Base-by-base conservation (phyloP, 1,140 invertebrate species). In the Eriocheir sinensis region DNA sequence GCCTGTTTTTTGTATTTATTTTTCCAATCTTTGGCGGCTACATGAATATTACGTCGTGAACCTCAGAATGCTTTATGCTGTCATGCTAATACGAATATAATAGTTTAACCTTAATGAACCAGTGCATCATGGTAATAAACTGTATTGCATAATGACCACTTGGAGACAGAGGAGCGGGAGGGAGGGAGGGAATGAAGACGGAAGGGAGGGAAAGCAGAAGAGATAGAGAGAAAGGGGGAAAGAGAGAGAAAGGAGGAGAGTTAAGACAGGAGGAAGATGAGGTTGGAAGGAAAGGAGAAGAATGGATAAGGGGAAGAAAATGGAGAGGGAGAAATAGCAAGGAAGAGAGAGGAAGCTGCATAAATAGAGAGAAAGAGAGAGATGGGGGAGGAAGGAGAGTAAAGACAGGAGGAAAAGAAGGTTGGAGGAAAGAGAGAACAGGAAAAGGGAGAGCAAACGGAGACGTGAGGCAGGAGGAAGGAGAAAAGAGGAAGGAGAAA, bases 1-100 rank as follows among this genome's bases (percentile, higher is more conserved):
- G n/a, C n/a, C n/a, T n/a, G 60, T 21, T n/a, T 72, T 21, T n/a
- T n/a, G 60, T 27, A 72, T 12, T n/a, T 72, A 72, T 72, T n/a
- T 72, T n/a, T 72, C 60, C 27, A 15, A 2, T 3, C 60, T 6
- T n/a, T n/a, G n/a, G n/a, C n/a, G 21, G 60, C 21, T 72, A 72
- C 21, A n/a, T n/a, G 60, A n/a, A 72, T 72, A 72, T 72, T n/a
- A n/a, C n/a, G 60, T 72, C 60, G 60, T 72, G n/a, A 72, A 72
- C 21, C 60, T 72, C 21, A n/a, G 6, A 1, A n/a, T 72, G 60
- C 21, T 72, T 72, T 72, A 72, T 72, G 60, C 6, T 72, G 60
- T 72, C 60, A 72, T n/a, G 60, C 21, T 72, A 72, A 72, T 72
- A 72, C 60, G 27, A 72, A 72, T 72, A 72, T 72, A 72, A 72